Evolutionary conservation across 2,113 vertebrate genomes (phyloP).

Genomic region (Protobothrops flavoviridis): DNA sequence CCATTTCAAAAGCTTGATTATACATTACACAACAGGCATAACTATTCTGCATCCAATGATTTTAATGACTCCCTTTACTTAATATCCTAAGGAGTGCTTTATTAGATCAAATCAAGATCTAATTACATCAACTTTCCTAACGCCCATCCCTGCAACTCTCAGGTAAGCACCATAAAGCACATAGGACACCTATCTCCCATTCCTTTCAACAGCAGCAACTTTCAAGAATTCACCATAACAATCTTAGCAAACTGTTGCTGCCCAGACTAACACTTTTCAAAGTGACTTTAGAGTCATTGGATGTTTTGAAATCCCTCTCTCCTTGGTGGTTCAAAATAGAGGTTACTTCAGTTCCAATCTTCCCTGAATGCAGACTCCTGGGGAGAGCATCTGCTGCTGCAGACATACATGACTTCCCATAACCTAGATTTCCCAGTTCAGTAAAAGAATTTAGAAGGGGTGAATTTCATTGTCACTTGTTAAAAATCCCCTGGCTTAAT

Average conservation of each 20-base stretch:
- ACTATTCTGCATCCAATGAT: not conserved
- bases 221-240: not conserved
- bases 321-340: not conserved
- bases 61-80: not conserved
- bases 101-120: not conserved
- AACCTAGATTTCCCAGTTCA: constrained; percentile 31
- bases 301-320: not conserved
- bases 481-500: not conserved
- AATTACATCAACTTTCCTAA: not conserved
- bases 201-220: not conserved
- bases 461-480: not conserved
- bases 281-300: not conserved
- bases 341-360: constrained; percentile 29
- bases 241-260: not conserved
- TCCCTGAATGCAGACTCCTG: constrained; percentile 14
- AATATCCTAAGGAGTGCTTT: not conserved
- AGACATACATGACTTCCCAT: constrained; percentile 9
- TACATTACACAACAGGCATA: not conserved
- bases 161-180: not conserved
- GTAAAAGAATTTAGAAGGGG: constrained; percentile 14
- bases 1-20: not conserved
- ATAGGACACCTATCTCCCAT: no score
- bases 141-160: not conserved
- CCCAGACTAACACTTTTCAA: not conserved
- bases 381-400: constrained; percentile 22